Evolutionary conservation across 1,140 invertebrate species (phyloP).

Genomic region (Drosophila kikkawai): DNA sequence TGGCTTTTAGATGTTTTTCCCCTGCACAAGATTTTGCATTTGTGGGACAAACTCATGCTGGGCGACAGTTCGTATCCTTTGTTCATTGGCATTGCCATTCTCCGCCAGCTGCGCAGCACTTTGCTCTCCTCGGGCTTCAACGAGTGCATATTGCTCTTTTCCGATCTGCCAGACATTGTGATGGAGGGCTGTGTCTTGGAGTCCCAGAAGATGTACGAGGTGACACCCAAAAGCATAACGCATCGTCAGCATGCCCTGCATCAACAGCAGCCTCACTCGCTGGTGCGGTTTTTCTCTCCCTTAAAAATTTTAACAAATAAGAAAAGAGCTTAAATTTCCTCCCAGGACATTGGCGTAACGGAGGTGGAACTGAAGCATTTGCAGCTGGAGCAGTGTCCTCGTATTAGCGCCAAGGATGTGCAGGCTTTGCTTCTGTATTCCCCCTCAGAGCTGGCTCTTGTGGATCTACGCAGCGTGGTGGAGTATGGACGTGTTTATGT

Average conservation of each 20-base stretch:
- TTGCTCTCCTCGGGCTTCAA: slow-evolving; percentile 97
- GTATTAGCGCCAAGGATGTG: slow-evolving; percentile 94
- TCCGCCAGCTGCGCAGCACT: slow-evolving; percentile 94
- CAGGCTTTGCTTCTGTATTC: slow-evolving; percentile 89
- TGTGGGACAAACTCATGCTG: slow-evolving; percentile 98
- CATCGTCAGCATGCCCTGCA: slow-evolving; percentile 88
- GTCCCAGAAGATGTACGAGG: slow-evolving; percentile 94
- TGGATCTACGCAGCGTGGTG: slow-evolving; percentile 91
- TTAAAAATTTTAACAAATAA: no score
- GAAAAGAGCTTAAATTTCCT: no score
- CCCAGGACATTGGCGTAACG: slow-evolving; percentile 88
- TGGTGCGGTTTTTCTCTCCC: slow-evolving; percentile 20
- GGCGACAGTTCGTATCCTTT: slow-evolving; percentile 97
- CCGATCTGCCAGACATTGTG: slow-evolving; percentile 98
- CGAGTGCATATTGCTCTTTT: slow-evolving; percentile 98
- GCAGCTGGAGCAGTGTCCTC: slow-evolving; percentile 90
- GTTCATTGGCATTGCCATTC: slow-evolving; percentile 96
- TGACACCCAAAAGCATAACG: slow-evolving; percentile 95
- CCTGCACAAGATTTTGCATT: slow-evolving; percentile 98
- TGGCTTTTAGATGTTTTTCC: slow-evolving; percentile 95
- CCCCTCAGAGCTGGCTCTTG: slow-evolving; percentile 89
- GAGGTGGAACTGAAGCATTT: slow-evolving; percentile 89
- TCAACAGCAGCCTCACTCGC: slow-evolving; percentile 32
- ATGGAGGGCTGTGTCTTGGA: slow-evolving; percentile 96
- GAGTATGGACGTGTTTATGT: slow-evolving; percentile 92